A percentile compares a stretch with the other conserved stretches of the same genome.
phyloP scores from a whole-genome alignment of 1,140 invertebrate species.

The Lepidurus arcticus region DNA sequence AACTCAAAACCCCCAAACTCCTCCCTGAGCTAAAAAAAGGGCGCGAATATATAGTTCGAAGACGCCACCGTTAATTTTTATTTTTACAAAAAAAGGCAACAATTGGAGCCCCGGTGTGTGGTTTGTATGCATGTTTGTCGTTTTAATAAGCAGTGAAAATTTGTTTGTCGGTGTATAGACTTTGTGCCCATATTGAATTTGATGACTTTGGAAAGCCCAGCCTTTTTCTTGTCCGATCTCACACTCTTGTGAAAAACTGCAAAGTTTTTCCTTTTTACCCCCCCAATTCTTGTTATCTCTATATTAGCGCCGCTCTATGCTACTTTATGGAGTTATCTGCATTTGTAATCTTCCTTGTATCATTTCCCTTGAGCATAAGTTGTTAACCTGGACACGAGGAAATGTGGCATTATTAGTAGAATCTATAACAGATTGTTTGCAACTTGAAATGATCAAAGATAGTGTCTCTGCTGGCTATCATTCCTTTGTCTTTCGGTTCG shows the following conservation, averaged over 20 bases:
- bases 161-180: background rate
- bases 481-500: slow-evolving; percentile 15
- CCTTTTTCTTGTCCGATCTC: slow-evolving; percentile 21
- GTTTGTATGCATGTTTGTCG: background rate
- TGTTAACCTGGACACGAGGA: background rate
- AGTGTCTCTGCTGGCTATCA: slow-evolving; percentile 1
- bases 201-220: slow-evolving; percentile 9
- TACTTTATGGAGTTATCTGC: background rate
- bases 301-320: background rate
- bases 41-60: too few species aligned
- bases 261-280: background rate
- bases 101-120: background rate
- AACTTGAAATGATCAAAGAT: background rate
- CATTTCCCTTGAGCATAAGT: background rate
- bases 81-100: background rate
- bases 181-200: background rate
- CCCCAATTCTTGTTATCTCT: background rate
- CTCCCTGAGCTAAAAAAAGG: too few species aligned
- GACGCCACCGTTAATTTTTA: too few species aligned
- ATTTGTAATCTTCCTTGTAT: background rate
- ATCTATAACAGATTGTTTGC: background rate
- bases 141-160: slow-evolving; percentile 1
- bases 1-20: too few species aligned
- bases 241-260: background rate
- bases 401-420: background rate